These are phyloP conservation scores for Temnothorax curvispinosus DNA, from an alignment of 1,140 invertebrate genomes.

Conservation along the genomic window DNA sequence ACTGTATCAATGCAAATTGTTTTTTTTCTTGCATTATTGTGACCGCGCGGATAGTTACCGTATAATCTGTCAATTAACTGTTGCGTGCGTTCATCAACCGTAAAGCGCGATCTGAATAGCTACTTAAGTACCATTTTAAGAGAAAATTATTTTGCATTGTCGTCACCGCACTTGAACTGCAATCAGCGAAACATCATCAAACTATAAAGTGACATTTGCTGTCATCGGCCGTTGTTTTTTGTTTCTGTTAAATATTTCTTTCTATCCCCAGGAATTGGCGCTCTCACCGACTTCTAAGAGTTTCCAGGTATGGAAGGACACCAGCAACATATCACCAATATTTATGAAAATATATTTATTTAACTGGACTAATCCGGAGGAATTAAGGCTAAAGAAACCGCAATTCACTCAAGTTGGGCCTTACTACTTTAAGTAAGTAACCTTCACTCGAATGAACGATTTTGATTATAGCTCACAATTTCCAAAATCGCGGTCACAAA, in stretches of 20 bases:
- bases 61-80: neutral
- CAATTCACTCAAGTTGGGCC: constrained; percentile 89
- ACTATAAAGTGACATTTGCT: neutral
- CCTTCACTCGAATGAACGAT: neutral
- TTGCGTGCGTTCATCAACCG: neutral
- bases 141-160: constrained; percentile 2
- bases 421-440: constrained; percentile 87
- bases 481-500: neutral
- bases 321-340: constrained; percentile 82
- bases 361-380: constrained; percentile 87
- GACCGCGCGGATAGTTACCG: neutral
- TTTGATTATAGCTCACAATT: neutral
- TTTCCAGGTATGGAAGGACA: constrained; percentile 85
- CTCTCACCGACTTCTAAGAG: constrained; percentile 80
- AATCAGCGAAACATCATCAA: neutral
- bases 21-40: neutral
- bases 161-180: neutral
- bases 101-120: neutral
- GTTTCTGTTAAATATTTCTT: neutral
- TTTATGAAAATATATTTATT: constrained; percentile 87
- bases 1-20: neutral
- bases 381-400: constrained; percentile 84
- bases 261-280: constrained; percentile 76
- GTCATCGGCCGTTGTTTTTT: neutral
- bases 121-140: neutral